Conservation (phyloP, 92 coral and sea anemone species). For the Paramuricea clavata region DNA sequence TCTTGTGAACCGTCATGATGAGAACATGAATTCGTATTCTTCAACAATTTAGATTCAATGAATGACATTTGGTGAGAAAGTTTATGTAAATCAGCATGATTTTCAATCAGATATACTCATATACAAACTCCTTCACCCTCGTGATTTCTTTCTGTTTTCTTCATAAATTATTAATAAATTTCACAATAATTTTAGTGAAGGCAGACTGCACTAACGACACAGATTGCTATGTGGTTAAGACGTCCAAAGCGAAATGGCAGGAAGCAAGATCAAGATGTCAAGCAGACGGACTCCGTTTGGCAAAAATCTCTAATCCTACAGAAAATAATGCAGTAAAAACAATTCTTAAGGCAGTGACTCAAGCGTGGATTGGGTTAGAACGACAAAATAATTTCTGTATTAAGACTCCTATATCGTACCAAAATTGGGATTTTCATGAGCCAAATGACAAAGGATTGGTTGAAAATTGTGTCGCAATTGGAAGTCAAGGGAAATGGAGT, state of each 20-base stretch:
- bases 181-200: background rate
- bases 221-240: background rate
- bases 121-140: too few relatives aligned
- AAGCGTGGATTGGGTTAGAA: background rate
- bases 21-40: too few relatives aligned
- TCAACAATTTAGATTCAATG: too few relatives aligned
- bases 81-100: too few relatives aligned
- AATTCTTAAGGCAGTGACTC: background rate
- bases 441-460: background rate
- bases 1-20: too few relatives aligned
- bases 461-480: conserved; percentile 16
- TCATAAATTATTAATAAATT: too few relatives aligned
- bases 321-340: background rate
- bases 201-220: background rate
- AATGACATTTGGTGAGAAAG: too few relatives aligned
- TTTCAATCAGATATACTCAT: too few relatives aligned
- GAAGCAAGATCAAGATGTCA: background rate
- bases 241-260: background rate
- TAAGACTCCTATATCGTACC: background rate
- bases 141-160: too few relatives aligned
- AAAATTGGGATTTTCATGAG: conserved; percentile 13
- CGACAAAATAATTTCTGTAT: background rate
- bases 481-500: conserved; percentile 2
- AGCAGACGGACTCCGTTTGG: background rate
- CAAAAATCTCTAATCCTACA: background rate